Conservation (phyloP, 2,797 vertebrate species). For the Gadopsis bispinosus region DNA sequence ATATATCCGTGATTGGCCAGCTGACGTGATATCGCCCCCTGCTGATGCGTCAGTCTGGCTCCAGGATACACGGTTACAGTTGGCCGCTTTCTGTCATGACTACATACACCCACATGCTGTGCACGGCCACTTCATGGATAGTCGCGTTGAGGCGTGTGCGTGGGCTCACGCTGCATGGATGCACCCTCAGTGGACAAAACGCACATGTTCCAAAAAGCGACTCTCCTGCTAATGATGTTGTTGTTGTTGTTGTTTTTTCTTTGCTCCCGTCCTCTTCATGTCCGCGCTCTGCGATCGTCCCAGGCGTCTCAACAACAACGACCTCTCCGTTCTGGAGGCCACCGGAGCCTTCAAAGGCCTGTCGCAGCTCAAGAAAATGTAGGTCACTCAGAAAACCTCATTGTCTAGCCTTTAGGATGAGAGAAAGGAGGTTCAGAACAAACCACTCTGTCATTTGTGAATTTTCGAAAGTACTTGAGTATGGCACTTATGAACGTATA, state of each 20-base stretch:
- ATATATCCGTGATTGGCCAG: not conserved
- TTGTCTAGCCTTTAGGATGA: not conserved
- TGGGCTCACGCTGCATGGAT: slow-evolving; percentile 30
- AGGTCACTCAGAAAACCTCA: slow-evolving; percentile 64
- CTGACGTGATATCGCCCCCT: not conserved
- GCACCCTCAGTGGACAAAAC: slow-evolving; percentile 30
- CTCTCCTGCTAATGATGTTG: slow-evolving; percentile 36
- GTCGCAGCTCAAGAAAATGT: slow-evolving; percentile 96
- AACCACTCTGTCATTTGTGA: not conserved
- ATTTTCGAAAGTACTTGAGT: not conserved
- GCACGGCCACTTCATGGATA: slow-evolving; percentile 13
- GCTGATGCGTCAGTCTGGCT: not conserved
- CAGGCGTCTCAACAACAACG: slow-evolving; percentile 97
- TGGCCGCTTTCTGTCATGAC: too few relatives aligned
- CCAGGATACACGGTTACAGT: not conserved
- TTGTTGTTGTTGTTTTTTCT: too few relatives aligned
- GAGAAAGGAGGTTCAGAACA: not conserved
- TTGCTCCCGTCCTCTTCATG: not conserved
- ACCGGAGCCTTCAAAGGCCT: slow-evolving; percentile 95
- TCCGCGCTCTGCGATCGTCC: slow-evolving; percentile 18
- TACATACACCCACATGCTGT: slow-evolving; percentile 1
- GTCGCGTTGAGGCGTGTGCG: slow-evolving; percentile 36
- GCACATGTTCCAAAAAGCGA: not conserved
- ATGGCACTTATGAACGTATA: not conserved
- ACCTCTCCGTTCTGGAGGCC: slow-evolving; percentile 93